Evolutionary conservation across 2,113 vertebrate genomes (phyloP).

Genomic region (Rhizomys pruinosus): DNA sequence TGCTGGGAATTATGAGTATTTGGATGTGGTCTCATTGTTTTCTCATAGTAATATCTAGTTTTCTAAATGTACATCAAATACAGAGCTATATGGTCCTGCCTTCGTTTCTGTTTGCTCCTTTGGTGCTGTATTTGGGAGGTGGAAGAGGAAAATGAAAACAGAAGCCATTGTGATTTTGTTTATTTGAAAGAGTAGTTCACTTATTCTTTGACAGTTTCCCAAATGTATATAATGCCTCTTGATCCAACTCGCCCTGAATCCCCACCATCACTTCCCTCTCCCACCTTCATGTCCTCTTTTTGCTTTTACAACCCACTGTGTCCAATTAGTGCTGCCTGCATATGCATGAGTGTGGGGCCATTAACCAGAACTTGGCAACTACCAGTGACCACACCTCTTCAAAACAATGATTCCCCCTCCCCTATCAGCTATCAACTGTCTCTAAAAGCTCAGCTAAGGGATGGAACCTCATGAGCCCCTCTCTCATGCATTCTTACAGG

Average conservation of each 20-base stretch:
- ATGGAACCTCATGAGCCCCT: background rate
- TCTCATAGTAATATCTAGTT: conserved; percentile 44
- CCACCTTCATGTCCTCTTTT: background rate
- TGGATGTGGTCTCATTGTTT: background rate
- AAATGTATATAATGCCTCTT: background rate
- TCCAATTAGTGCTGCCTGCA: background rate
- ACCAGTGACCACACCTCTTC: background rate
- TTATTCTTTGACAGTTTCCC: too few relatives aligned
- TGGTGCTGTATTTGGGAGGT: background rate
- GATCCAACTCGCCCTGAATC: background rate
- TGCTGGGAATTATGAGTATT: background rate
- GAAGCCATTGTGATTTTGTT: background rate
- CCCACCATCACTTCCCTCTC: background rate
- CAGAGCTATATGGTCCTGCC: background rate
- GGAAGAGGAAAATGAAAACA: background rate
- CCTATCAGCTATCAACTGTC: background rate
- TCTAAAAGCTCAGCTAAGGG: background rate
- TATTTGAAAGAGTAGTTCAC: too few relatives aligned
- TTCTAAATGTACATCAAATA: background rate
- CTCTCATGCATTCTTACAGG: background rate
- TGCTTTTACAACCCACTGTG: background rate
- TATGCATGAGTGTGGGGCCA: background rate
- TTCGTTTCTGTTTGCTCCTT: background rate
- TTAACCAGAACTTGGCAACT: background rate
- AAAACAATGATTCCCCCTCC: background rate